These are phyloP conservation scores for Alviniconcha marisindica DNA, from an alignment of 1,140 invertebrate genomes.

Conservation along the genomic window DNA sequence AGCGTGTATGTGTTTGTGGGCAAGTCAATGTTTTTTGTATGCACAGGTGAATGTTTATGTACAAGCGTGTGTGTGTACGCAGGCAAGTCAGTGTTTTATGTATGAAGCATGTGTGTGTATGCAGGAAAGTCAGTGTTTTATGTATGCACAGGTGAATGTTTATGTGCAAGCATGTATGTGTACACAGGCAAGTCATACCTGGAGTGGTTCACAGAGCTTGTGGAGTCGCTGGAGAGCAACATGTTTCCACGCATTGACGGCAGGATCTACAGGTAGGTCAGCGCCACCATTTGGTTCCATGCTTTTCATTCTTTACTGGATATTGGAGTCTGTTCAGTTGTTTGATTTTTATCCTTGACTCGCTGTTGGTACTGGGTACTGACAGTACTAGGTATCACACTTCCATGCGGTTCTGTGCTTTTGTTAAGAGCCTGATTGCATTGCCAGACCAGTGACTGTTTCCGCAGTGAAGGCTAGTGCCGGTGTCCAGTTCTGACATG, in stretches of 20 bases:
- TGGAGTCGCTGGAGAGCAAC: slow-evolving; percentile 51
- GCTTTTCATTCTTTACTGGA: too few species aligned
- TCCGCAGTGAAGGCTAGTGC: not conserved
- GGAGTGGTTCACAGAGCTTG: slow-evolving; percentile 60
- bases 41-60: not conserved
- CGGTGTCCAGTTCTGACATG: too few species aligned
- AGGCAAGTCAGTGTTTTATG: not conserved
- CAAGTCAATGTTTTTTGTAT: not conserved
- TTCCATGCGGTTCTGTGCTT: not conserved
- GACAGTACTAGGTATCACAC: not conserved
- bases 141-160: not conserved
- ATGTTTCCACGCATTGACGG: slow-evolving; percentile 52
- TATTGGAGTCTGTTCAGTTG: too few species aligned
- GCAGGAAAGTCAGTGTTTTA: not conserved
- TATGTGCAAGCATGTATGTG: not conserved
- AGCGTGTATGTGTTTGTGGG: too few species aligned
- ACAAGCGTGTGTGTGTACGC: not conserved
- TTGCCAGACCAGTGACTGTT: not conserved
- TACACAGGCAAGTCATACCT: slow-evolving; percentile 53
- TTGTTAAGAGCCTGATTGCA: not conserved
- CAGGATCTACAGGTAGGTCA: slow-evolving; percentile 37
- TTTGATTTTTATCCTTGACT: not conserved
- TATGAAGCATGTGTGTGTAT: too few species aligned
- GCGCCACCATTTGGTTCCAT: too few species aligned
- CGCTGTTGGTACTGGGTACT: too few species aligned